phyloP scores from a whole-genome alignment of 2,113 vertebrate genomes.

The Microcebus ravelobensis region DNA sequence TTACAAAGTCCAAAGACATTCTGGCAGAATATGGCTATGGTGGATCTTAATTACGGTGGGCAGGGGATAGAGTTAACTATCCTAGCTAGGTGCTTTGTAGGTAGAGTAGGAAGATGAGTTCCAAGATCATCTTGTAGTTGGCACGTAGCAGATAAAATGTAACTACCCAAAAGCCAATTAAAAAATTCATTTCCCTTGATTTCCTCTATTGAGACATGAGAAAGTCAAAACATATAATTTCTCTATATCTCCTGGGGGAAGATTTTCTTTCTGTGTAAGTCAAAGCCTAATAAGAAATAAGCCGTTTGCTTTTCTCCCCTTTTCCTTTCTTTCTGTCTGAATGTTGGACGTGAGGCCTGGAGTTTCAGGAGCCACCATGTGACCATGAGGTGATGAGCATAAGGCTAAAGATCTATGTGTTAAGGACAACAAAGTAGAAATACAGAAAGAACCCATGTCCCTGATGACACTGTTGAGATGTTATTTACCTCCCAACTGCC shows the following conservation, averaged over 20 bases:
- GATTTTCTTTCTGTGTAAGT: neutral
- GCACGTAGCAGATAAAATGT: neutral
- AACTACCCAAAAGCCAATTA: neutral
- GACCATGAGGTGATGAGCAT: neutral
- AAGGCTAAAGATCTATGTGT: neutral
- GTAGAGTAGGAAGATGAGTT: neutral
- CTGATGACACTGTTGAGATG: neutral
- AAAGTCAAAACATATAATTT: neutral
- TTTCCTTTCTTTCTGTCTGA: neutral
- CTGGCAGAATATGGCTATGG: neutral
- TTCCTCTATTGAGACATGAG: neutral
- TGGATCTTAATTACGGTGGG: neutral
- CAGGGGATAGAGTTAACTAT: neutral
- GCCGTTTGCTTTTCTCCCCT: neutral
- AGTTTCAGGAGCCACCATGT: neutral
- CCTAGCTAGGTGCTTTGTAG: neutral
- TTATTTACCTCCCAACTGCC: neutral
- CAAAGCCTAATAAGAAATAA: neutral
- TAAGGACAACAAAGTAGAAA: neutral
- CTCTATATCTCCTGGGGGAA: no score
- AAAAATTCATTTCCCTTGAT: neutral
- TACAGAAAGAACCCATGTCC: neutral
- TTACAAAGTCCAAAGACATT: neutral
- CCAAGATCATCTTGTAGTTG: neutral
- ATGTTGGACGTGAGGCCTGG: neutral